Evolutionary conservation across 1,140 invertebrate species (phyloP).

Genomic region (Drosophila gunungcola): DNA sequence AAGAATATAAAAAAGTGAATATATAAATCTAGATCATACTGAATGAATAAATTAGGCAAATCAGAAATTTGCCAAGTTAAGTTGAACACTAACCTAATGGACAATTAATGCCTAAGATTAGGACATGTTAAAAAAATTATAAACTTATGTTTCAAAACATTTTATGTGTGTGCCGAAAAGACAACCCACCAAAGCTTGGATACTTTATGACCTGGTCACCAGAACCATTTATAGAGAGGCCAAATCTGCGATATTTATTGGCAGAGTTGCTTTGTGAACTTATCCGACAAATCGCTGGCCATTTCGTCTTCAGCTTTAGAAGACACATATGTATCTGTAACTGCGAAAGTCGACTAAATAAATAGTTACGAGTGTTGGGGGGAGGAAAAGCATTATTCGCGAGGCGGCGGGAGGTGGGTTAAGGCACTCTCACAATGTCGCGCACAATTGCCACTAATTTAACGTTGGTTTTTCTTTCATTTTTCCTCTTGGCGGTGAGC

Average conservation of each 20-base stretch:
- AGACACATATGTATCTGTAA: conserved; percentile 44
- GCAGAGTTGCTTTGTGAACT: conserved; percentile 30
- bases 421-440: conserved; percentile 65
- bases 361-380: conserved; percentile 64
- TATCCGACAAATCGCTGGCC: conserved; percentile 44
- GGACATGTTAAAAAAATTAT: conserved; percentile 4
- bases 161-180: neutral
- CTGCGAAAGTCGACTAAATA: conserved; percentile 65
- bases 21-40: no score
- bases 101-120: neutral
- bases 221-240: conserved; percentile 16
- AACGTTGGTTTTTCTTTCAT: conserved; percentile 69
- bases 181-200: neutral
- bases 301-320: conserved; percentile 33
- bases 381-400: conserved; percentile 1
- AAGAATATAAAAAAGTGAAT: no score
- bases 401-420: conserved; percentile 9
- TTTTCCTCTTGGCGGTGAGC: conserved; percentile 47
- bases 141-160: conserved; percentile 15
- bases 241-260: conserved; percentile 23
- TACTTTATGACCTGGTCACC: conserved; percentile 16
- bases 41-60: no score
- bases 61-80: no score
- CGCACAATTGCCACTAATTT: conserved; percentile 82
- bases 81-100: neutral